A percentile compares a stretch with the other conserved stretches of the same genome.
phyloP scores from a whole-genome alignment of 2,113 vertebrate species.

The Plotosus lineatus region DNA sequence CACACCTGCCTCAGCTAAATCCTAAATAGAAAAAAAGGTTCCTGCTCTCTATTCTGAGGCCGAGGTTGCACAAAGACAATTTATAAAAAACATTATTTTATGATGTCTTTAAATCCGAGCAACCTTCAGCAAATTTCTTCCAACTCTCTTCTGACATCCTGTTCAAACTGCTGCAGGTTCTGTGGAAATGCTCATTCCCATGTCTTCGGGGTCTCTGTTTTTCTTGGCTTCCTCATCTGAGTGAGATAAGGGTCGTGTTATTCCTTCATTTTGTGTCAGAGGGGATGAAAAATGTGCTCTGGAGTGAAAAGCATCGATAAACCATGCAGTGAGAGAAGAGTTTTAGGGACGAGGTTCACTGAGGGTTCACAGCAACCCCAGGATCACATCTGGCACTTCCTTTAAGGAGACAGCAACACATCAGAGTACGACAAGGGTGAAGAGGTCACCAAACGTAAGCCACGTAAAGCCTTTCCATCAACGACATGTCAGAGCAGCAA shows the following conservation, averaged over 20 bases:
- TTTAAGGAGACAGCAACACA: background rate
- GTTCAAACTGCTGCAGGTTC: background rate
- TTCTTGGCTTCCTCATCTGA: background rate
- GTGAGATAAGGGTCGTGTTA: background rate
- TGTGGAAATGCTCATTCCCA: background rate
- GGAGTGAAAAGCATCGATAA: slow-evolving; percentile 3
- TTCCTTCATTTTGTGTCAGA: slow-evolving; percentile 1
- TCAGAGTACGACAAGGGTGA: background rate
- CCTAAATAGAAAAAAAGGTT: no score
- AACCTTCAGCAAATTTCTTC: background rate
- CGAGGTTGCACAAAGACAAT: background rate
- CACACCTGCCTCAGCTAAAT: no score
- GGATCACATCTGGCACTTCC: background rate
- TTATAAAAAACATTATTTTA: background rate
- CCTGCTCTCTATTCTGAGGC: background rate
- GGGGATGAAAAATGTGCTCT: slow-evolving; percentile 2
- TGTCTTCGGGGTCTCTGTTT: background rate
- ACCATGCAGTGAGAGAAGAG: no score
- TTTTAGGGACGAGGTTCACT: slow-evolving; percentile 13
- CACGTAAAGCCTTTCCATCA: background rate
- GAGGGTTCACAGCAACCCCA: slow-evolving; percentile 10
- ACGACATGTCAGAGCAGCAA: background rate
- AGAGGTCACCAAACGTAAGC: background rate
- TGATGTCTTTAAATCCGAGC: no score
- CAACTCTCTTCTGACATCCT: background rate